phyloP scores from a whole-genome alignment of 2,888 invertebrate species.

The Galerucella pusilla region DNA sequence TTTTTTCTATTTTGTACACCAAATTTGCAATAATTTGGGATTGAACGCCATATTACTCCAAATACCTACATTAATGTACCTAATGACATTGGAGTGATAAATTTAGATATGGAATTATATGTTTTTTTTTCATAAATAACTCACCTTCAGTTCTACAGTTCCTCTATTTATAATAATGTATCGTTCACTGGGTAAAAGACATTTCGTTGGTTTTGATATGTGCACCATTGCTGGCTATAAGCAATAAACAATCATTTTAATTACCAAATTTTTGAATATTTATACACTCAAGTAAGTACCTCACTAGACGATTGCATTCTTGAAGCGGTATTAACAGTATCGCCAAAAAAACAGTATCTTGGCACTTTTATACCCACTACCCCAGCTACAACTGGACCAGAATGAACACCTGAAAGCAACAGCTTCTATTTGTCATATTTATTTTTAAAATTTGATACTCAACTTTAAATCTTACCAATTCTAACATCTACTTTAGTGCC shows the following conservation, averaged over 20 bases:
- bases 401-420: conserved; percentile 74
- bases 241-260: not conserved
- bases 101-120: too few relatives aligned
- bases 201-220: conserved; percentile 77
- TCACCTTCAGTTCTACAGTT: conserved; percentile 80
- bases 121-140: conserved; percentile 15
- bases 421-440: not conserved
- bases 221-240: conserved; percentile 77
- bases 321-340: conserved; percentile 90
- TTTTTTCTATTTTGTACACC: too few relatives aligned
- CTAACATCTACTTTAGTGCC: conserved; percentile 71
- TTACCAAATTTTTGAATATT: too few relatives aligned
- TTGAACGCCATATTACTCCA: too few relatives aligned
- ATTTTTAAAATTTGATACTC: not conserved
- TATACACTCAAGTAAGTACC: conserved; percentile 58
- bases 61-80: too few relatives aligned
- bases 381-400: conserved; percentile 88
- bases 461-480: conserved; percentile 67
- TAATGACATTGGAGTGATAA: too few relatives aligned
- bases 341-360: conserved; percentile 88
- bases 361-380: conserved; percentile 86
- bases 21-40: too few relatives aligned
- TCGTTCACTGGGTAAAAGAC: conserved; percentile 72
- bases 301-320: conserved; percentile 81
- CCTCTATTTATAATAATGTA: conserved; percentile 79